These are phyloP conservation scores for Enteromius mattozi DNA, from an alignment of 2,797 vertebrate genomes.

Conservation along the genomic window DNA sequence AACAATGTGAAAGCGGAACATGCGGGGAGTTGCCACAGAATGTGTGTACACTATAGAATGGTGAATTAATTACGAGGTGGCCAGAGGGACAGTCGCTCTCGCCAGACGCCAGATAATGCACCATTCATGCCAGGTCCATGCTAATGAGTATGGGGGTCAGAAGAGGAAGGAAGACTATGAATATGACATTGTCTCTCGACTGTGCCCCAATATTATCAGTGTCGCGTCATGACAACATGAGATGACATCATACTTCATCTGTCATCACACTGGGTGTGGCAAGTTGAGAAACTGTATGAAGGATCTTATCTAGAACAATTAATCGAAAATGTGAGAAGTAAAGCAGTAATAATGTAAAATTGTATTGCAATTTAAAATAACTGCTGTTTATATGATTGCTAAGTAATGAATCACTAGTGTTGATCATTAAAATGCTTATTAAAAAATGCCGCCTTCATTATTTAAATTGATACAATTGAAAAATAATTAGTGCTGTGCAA, in stretches of 20 bases:
- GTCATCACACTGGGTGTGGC: conserved; percentile 42
- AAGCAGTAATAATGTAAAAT: not conserved
- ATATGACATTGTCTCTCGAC: conserved; percentile 72
- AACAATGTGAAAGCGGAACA: conserved; percentile 7
- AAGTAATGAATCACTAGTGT: not conserved
- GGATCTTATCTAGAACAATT: not conserved
- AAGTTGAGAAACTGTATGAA: not conserved
- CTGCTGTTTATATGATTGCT: not conserved
- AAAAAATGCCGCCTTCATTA: no score
- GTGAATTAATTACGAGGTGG: conserved; percentile 52
- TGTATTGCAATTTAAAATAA: not conserved
- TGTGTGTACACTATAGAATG: conserved; percentile 47
- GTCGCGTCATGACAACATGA: conserved; percentile 13
- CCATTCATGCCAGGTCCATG: conserved; percentile 51
- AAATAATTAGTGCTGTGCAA: no score
- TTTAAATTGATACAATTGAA: no score
- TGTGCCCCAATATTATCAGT: conserved; percentile 52
- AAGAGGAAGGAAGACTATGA: conserved; percentile 51
- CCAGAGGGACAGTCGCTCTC: conserved; percentile 25
- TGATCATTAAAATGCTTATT: not conserved
- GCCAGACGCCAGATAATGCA: conserved; percentile 54
- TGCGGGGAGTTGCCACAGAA: conserved; percentile 29
- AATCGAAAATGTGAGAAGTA: not conserved
- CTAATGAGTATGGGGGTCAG: conserved; percentile 56
- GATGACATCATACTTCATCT: conserved; percentile 62